Conservation (phyloP, 1,140 invertebrate species). For the Aphaenogaster rudis region DNA sequence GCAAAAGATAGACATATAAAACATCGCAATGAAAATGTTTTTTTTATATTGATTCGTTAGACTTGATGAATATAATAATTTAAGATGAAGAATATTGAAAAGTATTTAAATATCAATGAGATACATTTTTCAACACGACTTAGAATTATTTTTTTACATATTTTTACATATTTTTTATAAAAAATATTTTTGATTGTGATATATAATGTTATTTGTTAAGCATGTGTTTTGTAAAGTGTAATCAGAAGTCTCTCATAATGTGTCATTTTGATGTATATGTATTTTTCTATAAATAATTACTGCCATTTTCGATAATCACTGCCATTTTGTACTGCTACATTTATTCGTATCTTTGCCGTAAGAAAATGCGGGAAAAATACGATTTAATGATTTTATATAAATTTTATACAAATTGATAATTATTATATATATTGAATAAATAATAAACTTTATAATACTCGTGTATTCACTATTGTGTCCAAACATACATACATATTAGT, state of each 20-base stretch:
- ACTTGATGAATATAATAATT: neutral
- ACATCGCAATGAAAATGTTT: neutral
- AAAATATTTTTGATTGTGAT: constrained; percentile 1
- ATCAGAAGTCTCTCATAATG: neutral
- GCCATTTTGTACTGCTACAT: neutral
- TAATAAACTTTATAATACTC: constrained; percentile 1
- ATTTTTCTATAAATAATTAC: constrained; percentile 4
- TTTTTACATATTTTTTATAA: constrained; percentile 23
- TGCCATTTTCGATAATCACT: neutral
- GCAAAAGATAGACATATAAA: neutral
- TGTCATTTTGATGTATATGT: constrained; percentile 2
- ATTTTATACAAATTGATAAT: constrained; percentile 7
- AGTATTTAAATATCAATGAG: constrained; percentile 14
- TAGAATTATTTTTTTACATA: constrained; percentile 58
- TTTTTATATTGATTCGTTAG: neutral
- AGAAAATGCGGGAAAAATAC: neutral
- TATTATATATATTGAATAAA: constrained; percentile 23
- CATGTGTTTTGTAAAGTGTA: neutral
- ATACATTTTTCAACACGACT: constrained; percentile 20
- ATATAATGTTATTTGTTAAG: constrained; percentile 2
- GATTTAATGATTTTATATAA: constrained; percentile 17
- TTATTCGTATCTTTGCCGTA: neutral
- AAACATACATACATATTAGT: neutral
- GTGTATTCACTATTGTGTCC: neutral
- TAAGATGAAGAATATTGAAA: neutral